phyloP scores from a whole-genome alignment of 2,888 invertebrate species.

The Glyphotaelius pellucidus region DNA sequence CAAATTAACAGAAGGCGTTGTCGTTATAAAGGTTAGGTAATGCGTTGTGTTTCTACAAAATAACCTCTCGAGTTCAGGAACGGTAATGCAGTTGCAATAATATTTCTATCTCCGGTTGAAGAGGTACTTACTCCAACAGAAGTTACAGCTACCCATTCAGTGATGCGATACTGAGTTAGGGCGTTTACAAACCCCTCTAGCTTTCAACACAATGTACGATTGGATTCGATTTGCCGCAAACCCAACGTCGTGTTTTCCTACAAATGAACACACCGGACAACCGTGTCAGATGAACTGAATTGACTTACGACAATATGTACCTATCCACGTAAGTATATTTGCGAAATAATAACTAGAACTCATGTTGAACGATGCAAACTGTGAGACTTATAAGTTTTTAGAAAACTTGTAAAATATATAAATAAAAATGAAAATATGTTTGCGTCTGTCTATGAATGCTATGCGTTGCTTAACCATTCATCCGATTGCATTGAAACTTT shows the following conservation, averaged over 20 bases:
- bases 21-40: too few species aligned
- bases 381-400: neutral
- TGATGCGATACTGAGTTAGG: slow-evolving; percentile 15
- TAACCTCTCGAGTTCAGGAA: neutral
- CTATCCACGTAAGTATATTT: neutral
- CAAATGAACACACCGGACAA: neutral
- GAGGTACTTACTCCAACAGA: neutral
- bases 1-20: too few species aligned
- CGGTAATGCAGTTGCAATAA: neutral
- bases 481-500: too few species aligned
- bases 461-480: too few species aligned
- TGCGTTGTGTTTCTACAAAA: too few species aligned
- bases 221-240: neutral
- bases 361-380: neutral
- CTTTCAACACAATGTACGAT: neutral
- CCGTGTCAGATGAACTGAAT: neutral
- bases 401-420: neutral
- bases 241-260: neutral
- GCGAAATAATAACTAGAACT: neutral
- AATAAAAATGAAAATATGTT: too few species aligned
- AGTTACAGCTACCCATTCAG: neutral
- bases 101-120: neutral
- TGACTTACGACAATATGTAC: neutral
- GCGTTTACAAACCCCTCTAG: neutral
- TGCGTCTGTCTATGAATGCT: too few species aligned